A percentile compares a stretch with the other conserved stretches of the same genome.
These are phyloP conservation scores for Acrocera orbiculus DNA, from an alignment of 2,888 invertebrate genomes.

Conservation along the genomic window DNA sequence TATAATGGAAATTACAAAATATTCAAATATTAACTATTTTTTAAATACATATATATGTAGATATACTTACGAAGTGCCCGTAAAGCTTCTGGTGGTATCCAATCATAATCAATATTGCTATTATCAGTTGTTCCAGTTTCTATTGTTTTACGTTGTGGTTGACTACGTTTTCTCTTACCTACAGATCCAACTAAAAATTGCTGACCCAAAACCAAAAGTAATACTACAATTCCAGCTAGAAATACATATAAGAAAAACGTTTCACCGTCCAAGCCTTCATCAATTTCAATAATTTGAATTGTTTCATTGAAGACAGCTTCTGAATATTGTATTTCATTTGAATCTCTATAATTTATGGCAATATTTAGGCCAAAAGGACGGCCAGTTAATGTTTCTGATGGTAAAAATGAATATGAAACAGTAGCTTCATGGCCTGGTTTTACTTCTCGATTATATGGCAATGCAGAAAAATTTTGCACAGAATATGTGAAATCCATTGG, in stretches of 20 bases:
- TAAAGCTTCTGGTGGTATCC: conserved; percentile 86
- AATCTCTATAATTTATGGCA: conserved; percentile 77
- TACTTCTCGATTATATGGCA: conserved; percentile 73
- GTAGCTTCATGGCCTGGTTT: conserved; percentile 87
- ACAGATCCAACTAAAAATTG: conserved; percentile 74
- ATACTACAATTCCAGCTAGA: conserved; percentile 73
- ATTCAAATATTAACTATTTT: too few relatives aligned
- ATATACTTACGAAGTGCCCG: conserved; percentile 59
- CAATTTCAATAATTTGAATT: conserved; percentile 84
- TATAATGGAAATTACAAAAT: conserved; percentile 28
- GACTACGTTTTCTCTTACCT: conserved; percentile 41
- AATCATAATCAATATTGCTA: conserved; percentile 92
- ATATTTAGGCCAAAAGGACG: conserved; percentile 92
- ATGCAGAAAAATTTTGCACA: conserved; percentile 94
- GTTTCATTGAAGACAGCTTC: conserved; percentile 98
- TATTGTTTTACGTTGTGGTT: conserved; percentile 42
- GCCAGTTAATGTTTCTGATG: conserved; percentile 91
- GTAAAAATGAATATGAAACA: conserved; percentile 84
- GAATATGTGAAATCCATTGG: conserved; percentile 97
- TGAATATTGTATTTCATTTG: conserved; percentile 40
- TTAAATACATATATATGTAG: background rate
- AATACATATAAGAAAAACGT: conserved; percentile 96
- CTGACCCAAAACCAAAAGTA: conserved; percentile 75
- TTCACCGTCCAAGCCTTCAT: conserved; percentile 94
- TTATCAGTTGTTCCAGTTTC: conserved; percentile 84